Evolutionary conservation across 2,888 invertebrate species (phyloP), one percentile per base, ranked within the genome.

Genomic region (Belgica antarctica): DNA sequence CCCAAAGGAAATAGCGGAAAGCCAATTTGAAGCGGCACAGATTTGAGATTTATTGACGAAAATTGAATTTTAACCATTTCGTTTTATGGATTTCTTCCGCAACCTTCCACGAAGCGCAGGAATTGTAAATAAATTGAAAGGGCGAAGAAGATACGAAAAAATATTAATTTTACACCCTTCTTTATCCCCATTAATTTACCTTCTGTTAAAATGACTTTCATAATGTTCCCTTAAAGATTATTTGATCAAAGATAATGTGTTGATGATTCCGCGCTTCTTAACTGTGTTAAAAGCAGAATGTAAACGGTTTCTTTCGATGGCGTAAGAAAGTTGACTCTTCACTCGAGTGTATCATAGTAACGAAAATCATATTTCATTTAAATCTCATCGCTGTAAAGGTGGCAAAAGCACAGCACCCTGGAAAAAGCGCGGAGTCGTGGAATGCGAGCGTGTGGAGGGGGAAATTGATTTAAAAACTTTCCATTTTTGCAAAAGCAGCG

Each of bases 361-460:
- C 25, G 46, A 68, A 65, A 68, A 68, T 68, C 68, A 68, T 68
- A 68, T 68, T 68, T 68, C 57, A 68, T 68, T 68, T 68, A 68
- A 68, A 68, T 68, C 57, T 31, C 28, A 28, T 57, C 47, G 68
- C 15, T 4, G 15, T 27, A 61, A 28, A 10, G 62, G 62, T 34
- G 34, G 34, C 19, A 34, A 17, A 31, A 15, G 4, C 52, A 7
- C 8, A 52, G 52, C 52, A 52, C n/a, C 22, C 52, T 2, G n/a
- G 25, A 46, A n/a, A 22, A 15, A 46, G 31, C 25, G 62, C 19
- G 62, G 17, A 8, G 31, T 10, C 1, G 3, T 1, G 15, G 25
- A 15, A n/a, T 46, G 41, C 27, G 46, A 15, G 34, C 19, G 36
- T 59, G 25, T 5, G 7, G 17, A 34, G 22, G 41, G 25, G 17